phyloP scores from a whole-genome alignment of 2,797 vertebrate genomes.

The Pitangus sulphuratus region DNA sequence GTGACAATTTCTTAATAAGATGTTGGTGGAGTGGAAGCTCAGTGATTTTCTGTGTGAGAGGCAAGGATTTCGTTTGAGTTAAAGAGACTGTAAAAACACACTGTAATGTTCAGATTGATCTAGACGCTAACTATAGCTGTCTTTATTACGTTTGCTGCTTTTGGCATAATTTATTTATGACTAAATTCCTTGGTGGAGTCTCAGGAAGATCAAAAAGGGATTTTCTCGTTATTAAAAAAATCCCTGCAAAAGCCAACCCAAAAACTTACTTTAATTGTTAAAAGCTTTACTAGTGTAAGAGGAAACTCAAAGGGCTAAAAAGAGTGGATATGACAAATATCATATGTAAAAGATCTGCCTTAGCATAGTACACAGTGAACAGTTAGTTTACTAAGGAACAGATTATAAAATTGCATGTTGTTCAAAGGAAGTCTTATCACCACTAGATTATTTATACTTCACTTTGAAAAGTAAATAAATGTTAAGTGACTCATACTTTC shows the following conservation, averaged over 20 bases:
- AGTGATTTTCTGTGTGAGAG: neutral
- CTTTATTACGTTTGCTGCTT: slow-evolving; percentile 55
- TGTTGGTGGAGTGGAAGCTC: neutral
- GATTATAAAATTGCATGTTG: slow-evolving; percentile 40
- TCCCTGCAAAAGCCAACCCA: neutral
- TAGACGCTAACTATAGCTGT: slow-evolving; percentile 52
- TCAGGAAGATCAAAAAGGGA: slow-evolving; percentile 26
- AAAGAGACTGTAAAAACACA: slow-evolving; percentile 33
- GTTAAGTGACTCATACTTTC: neutral
- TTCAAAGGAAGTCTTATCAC: slow-evolving; percentile 10
- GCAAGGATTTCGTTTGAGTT: slow-evolving; percentile 5
- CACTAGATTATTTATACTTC: slow-evolving; percentile 49
- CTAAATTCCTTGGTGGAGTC: neutral
- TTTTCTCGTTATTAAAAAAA: slow-evolving; percentile 6
- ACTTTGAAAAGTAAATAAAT: slow-evolving; percentile 55
- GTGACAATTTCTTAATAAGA: slow-evolving; percentile 29
- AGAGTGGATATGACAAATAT: neutral
- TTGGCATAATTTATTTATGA: slow-evolving; percentile 63
- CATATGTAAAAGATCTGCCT: neutral
- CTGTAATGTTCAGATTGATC: slow-evolving; percentile 58
- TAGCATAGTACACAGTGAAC: neutral
- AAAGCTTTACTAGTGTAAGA: neutral
- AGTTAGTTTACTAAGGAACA: slow-evolving; percentile 13
- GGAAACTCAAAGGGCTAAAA: neutral
- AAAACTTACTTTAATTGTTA: neutral